Percentiles rank a stretch among this genome's conserved stretches.
phyloP scores from a whole-genome alignment of 2,888 invertebrate species.

The Volucella zonaria region DNA sequence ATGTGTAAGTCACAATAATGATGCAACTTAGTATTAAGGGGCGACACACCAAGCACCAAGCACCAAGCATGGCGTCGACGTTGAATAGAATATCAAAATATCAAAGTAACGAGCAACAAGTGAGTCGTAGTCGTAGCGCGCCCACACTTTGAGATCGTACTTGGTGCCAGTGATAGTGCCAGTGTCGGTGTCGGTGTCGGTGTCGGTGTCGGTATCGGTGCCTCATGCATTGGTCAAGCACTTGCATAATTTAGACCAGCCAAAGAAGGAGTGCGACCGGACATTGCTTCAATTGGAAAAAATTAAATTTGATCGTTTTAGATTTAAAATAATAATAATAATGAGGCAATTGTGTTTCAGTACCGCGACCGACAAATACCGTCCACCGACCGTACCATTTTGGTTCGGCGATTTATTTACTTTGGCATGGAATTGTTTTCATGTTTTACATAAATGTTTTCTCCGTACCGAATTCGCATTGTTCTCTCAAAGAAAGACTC shows the following conservation, averaged over 20 bases:
- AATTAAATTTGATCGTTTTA: constrained; percentile 72
- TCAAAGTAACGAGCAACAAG: neutral
- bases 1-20: constrained; percentile 56
- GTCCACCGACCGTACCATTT: constrained; percentile 31
- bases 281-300: constrained; percentile 71
- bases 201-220: constrained; percentile 1
- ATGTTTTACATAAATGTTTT: constrained; percentile 39
- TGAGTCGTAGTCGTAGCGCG: constrained; percentile 24
- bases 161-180: constrained; percentile 20
- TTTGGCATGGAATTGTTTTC: constrained; percentile 26
- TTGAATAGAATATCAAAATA: constrained; percentile 70
- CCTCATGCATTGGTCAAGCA: constrained; percentile 63
- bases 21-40: constrained; percentile 64
- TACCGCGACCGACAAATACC: constrained; percentile 1
- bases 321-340: constrained; percentile 68
- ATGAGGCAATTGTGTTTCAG: constrained; percentile 11
- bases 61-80: constrained; percentile 33
- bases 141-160: constrained; percentile 66
- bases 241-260: constrained; percentile 69
- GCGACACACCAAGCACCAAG: constrained; percentile 42
- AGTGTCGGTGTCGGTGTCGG: neutral
- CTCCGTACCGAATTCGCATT: constrained; percentile 44
- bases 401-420: constrained; percentile 1
- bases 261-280: constrained; percentile 61
- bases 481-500: constrained; percentile 16